These are phyloP conservation scores for Meleagris gallopavo DNA, from an alignment of 2,113 vertebrate genomes.

Conservation along the genomic window DNA sequence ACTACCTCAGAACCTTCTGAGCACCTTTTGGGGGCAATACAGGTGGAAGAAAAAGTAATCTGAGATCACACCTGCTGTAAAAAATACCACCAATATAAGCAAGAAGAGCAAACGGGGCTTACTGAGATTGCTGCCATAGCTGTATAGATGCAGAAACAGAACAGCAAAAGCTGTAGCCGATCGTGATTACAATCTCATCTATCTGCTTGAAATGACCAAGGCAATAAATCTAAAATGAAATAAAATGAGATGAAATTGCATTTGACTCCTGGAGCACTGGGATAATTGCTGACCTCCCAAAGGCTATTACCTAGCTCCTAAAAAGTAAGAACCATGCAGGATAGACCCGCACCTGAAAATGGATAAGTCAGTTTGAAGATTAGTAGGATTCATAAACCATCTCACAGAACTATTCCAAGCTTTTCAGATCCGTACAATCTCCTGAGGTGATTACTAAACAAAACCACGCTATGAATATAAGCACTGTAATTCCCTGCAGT, in stretches of 20 bases:
- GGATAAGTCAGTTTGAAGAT: constrained; percentile 23
- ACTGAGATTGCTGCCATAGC: background rate
- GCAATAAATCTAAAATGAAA: constrained; percentile 63
- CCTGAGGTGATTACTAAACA: constrained; percentile 43
- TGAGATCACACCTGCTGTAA: background rate
- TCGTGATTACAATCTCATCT: constrained; percentile 47
- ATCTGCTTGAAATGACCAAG: constrained; percentile 48
- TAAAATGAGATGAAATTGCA: constrained; percentile 63
- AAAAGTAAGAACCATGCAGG: constrained; percentile 41
- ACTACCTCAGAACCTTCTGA: background rate
- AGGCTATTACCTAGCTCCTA: constrained; percentile 47
- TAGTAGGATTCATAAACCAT: constrained; percentile 32
- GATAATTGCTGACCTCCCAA: constrained; percentile 64
- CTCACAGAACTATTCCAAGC: background rate
- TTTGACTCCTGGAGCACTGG: constrained; percentile 60
- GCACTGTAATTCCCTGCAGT: background rate
- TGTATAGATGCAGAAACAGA: constrained; percentile 6
- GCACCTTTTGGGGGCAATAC: background rate
- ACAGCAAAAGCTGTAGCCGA: constrained; percentile 23
- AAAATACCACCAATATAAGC: background rate
- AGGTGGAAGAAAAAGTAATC: background rate
- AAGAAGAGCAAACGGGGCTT: background rate
- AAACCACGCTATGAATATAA: background rate
- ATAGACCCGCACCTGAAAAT: constrained; percentile 41
- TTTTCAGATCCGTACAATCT: background rate